Percentiles rank a stretch among this genome's conserved stretches.
These are phyloP conservation scores for Gallinago jamesoni DNA, from an alignment of 2,113 vertebrate species.

Conservation along the genomic window DNA sequence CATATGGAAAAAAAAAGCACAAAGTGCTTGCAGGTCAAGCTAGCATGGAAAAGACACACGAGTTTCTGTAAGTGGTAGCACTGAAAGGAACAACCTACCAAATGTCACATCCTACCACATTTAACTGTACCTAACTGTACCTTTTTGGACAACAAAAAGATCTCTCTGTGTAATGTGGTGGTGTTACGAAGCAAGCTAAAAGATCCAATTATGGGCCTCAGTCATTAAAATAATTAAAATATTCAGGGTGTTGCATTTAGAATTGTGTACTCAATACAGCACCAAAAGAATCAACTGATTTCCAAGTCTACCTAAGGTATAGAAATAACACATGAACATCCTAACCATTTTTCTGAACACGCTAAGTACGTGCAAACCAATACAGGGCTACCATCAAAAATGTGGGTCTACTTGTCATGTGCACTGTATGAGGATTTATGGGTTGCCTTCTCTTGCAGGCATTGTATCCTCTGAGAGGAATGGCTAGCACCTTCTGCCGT, in stretches of 20 bases:
- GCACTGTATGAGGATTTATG: neutral
- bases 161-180: neutral
- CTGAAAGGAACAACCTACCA: neutral
- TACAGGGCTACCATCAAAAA: too few species aligned
- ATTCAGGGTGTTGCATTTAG: neutral
- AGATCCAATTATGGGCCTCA: neutral
- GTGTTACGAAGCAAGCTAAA: neutral
- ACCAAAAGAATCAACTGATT: neutral
- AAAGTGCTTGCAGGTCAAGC: neutral
- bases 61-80: neutral
- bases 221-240: neutral
- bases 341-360: neutral
- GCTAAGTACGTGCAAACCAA: neutral
- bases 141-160: neutral
- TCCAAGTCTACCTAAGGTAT: neutral
- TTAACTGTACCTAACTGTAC: too few species aligned
- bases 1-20: neutral
- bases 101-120: neutral
- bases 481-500: constrained; percentile 86
- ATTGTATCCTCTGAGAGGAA: constrained; percentile 40
- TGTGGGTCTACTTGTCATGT: neutral
- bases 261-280: neutral
- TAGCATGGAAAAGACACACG: neutral
- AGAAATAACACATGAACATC: neutral
- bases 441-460: constrained; percentile 23